Evolutionary conservation across 2,797 vertebrate genomes (phyloP).

Genomic region (Diplodus puntazzo): DNA sequence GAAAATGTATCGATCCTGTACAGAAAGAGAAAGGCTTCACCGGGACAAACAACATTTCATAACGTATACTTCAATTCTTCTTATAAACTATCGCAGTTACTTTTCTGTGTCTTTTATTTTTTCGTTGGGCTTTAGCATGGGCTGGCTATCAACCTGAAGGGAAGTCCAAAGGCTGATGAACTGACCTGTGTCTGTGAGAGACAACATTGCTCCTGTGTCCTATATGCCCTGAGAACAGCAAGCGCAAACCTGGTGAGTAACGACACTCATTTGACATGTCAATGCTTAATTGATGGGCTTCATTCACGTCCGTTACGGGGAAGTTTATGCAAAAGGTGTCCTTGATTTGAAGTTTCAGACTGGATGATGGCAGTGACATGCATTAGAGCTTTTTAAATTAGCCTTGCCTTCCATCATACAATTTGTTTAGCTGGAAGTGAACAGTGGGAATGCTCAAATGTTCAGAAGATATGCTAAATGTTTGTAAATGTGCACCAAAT

Average conservation of each 20-base stretch:
- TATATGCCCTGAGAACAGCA: conserved; percentile 80
- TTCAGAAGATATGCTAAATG: neutral
- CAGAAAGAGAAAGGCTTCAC: neutral
- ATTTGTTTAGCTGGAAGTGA: neutral
- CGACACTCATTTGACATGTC: conserved; percentile 10
- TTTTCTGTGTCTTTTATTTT: conserved; percentile 18
- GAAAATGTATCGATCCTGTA: neutral
- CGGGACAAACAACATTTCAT: conserved; percentile 2
- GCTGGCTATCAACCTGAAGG: conserved; percentile 81
- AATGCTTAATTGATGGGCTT: conserved; percentile 23
- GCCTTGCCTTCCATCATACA: neutral
- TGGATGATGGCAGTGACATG: neutral
- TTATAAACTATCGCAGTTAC: neutral
- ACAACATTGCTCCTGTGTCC: conserved; percentile 70
- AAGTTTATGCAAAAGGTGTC: conserved; percentile 7
- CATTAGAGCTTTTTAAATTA: neutral
- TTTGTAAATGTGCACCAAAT: neutral
- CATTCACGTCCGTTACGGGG: neutral
- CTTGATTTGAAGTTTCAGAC: conserved; percentile 13
- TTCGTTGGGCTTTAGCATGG: conserved; percentile 76
- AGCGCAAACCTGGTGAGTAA: conserved; percentile 79
- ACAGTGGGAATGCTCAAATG: neutral
- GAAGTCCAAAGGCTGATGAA: conserved; percentile 84
- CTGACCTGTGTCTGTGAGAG: conserved; percentile 65
- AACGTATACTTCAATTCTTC: neutral